These are phyloP conservation scores for Aphelenchoides besseyi DNA, from an alignment of 1,140 invertebrate genomes.

Conservation along the genomic window DNA sequence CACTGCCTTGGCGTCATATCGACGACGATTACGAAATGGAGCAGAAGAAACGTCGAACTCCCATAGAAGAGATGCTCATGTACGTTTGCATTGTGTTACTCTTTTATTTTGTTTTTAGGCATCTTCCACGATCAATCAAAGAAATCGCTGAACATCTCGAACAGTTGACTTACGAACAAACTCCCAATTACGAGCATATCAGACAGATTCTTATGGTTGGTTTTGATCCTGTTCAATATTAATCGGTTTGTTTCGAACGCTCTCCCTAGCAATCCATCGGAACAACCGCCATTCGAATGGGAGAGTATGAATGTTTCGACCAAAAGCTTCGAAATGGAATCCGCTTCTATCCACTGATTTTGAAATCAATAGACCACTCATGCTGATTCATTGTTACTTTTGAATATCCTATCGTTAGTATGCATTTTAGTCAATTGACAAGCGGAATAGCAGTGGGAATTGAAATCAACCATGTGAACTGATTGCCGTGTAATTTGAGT, in stretches of 20 bases:
- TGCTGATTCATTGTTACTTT: too few relatives aligned
- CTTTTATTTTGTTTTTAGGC: neutral
- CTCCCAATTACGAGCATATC: neutral
- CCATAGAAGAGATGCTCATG: slow-evolving; percentile 29
- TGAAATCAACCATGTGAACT: too few relatives aligned
- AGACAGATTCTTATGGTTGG: neutral
- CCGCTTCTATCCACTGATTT: too few relatives aligned
- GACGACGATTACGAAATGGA: slow-evolving; percentile 25
- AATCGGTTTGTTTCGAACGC: neutral
- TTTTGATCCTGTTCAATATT: neutral
- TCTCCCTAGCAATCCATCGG: neutral
- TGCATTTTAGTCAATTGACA: too few relatives aligned
- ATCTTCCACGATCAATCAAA: neutral
- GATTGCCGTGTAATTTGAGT: too few relatives aligned
- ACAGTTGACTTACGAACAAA: neutral
- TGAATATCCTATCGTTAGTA: too few relatives aligned
- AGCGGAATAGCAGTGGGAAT: too few relatives aligned
- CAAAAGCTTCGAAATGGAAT: too few relatives aligned
- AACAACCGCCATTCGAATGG: neutral
- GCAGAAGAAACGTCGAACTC: slow-evolving; percentile 18
- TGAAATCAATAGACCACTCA: too few relatives aligned
- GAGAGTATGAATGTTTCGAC: too few relatives aligned
- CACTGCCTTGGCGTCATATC: slow-evolving; percentile 37
- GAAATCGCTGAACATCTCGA: neutral
- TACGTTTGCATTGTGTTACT: too few relatives aligned